phyloP scores from a whole-genome alignment of 2,797 vertebrate species.

The Eleutherodactylus coqui region DNA sequence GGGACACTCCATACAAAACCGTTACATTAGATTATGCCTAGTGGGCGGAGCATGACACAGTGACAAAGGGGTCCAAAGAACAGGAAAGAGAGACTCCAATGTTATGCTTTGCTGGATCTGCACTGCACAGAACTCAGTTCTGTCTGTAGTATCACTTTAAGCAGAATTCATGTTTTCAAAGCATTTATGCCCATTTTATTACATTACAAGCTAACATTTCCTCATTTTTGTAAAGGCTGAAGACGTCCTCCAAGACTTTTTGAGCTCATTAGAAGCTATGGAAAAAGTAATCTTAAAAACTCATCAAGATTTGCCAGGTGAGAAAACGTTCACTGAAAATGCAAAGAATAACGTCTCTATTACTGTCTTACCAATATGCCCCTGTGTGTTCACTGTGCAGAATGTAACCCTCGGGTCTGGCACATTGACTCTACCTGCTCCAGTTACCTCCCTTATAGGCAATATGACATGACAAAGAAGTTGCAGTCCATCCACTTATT shows the following conservation, averaged over 20 bases:
- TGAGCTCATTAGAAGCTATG: not conserved
- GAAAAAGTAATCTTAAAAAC: conserved; percentile 15
- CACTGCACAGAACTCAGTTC: too few species aligned
- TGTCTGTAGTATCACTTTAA: not conserved
- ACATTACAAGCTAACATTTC: not conserved
- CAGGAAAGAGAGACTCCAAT: too few species aligned
- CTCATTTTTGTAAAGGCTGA: conserved; percentile 24
- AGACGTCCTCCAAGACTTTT: conserved; percentile 4
- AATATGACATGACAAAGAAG: not conserved
- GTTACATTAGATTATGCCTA: too few species aligned
- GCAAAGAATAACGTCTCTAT: too few species aligned
- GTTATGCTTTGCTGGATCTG: too few species aligned
- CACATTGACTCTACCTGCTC: not conserved
- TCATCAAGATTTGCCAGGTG: conserved; percentile 16
- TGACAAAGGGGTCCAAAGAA: too few species aligned
- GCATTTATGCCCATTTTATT: not conserved
- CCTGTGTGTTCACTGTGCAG: not conserved
- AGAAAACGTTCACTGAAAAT: not conserved
- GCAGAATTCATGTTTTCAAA: not conserved
- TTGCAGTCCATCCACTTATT: not conserved
- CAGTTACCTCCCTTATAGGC: not conserved
- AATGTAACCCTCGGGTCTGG: not conserved
- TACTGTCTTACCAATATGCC: not conserved
- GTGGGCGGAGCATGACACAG: too few species aligned
- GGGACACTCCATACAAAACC: too few species aligned